Base-by-base conservation (phyloP, 2,888 invertebrate species). In the Agrotis puta region DNA sequence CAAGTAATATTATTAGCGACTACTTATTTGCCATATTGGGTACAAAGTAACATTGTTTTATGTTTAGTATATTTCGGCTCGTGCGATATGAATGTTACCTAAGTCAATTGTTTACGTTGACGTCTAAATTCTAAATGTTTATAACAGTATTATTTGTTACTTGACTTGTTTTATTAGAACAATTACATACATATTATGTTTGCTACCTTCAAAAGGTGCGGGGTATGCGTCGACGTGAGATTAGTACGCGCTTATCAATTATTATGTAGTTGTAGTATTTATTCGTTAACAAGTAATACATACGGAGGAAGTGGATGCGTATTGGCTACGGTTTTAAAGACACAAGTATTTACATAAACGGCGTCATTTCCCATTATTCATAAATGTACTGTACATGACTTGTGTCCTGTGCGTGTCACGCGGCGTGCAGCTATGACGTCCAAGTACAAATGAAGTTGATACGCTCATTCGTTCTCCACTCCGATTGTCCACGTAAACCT, bases 141-240 rank as follows among this genome's bases (percentile, higher is more conserved):
- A 50, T 48, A 66, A 54, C 74, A 83, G 83, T 82, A 82, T 81
- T 81, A 83, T 71, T 76, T 80, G 77, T 77, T 79, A 71, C 39
- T 66, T 11, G 64, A 39, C 39, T 68, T 63, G 62, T 81, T 77
- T 77, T 70, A 58, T 58, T 81, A 71, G 54, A 67, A 77, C 61
- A 65, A 79, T 70, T 77, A 56, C 33, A 56, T 24, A 33, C 33
- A 39, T 39, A 39, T 39, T 39, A 39, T 68, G 65, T 56, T 67
- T 39, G 47, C 57, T 70, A 58, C 80, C 75, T 79, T 81, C 22
- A 64, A 72, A 76, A 83, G 81, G 82, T 62, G 54, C 48, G 43
- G 13, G 51, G 16, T 45, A 20, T 48, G 57, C 47, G 65, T 48
- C 76, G 59, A 74, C 56, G 51, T 45, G 62, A 70, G 67, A 70